A percentile compares a stretch with the other conserved stretches of the same genome.
phyloP scores from a whole-genome alignment of 2,113 vertebrate species.

The Lethenteron camtschaticum region DNA sequence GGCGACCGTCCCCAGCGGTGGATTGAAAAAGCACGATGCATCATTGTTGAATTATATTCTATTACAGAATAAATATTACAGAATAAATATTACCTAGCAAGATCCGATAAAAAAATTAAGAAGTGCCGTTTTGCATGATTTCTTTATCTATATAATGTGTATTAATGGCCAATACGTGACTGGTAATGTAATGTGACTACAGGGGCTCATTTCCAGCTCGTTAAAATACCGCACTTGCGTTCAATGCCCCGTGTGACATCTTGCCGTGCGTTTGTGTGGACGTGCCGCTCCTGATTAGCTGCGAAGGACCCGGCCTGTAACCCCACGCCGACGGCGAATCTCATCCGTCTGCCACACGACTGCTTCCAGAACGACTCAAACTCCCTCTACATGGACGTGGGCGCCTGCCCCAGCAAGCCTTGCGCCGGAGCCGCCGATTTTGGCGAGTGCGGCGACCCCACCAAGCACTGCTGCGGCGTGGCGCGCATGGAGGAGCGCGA shows the following conservation, averaged over 20 bases:
- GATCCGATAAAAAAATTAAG: too few relatives aligned
- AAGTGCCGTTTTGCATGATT: too few relatives aligned
- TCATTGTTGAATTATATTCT: too few relatives aligned
- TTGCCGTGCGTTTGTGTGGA: constrained; percentile 4
- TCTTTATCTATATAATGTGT: too few relatives aligned
- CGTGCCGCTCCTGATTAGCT: constrained; percentile 21
- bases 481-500: constrained; percentile 33
- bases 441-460: constrained; percentile 28
- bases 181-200: too few relatives aligned
- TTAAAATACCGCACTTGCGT: too few relatives aligned
- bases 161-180: too few relatives aligned
- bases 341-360: constrained; percentile 51
- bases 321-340: constrained; percentile 30
- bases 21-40: too few relatives aligned
- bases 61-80: too few relatives aligned
- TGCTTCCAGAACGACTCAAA: constrained; percentile 28
- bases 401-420: constrained; percentile 36
- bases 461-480: constrained; percentile 39
- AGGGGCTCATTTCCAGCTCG: too few relatives aligned
- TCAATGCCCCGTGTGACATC: neutral
- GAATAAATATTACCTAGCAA: too few relatives aligned
- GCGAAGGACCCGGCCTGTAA: constrained; percentile 38
- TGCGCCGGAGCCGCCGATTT: constrained; percentile 29
- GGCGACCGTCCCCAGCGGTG: too few relatives aligned
- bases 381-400: constrained; percentile 50